These are phyloP conservation scores for Cheumatopsyche charites DNA, from an alignment of 1,140 invertebrate genomes.

Conservation along the genomic window DNA sequence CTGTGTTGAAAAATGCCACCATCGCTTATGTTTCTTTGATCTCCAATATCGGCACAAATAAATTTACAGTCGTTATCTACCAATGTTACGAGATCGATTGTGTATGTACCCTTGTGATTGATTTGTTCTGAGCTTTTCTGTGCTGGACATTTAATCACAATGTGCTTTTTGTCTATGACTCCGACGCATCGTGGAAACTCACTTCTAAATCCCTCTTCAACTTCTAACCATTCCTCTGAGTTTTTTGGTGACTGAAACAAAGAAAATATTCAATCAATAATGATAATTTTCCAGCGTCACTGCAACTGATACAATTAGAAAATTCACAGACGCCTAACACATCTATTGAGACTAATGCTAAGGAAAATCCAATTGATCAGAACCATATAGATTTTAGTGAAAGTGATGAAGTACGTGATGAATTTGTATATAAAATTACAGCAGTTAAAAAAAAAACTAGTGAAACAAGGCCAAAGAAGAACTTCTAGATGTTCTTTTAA, in stretches of 20 bases:
- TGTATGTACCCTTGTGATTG: slow-evolving; percentile 3
- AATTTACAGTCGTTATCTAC: slow-evolving; percentile 11
- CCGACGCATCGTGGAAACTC: background rate
- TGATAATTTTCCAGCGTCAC: background rate
- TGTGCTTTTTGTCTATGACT: slow-evolving; percentile 4
- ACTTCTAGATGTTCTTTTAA: too few relatives aligned
- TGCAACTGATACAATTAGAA: background rate
- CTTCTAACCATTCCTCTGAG: slow-evolving; percentile 1
- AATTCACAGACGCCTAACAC: background rate
- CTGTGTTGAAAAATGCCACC: background rate
- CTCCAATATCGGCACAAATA: background rate
- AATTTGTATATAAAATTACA: background rate
- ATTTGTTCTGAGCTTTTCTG: background rate
- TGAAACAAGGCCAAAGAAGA: too few relatives aligned
- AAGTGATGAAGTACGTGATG: background rate
- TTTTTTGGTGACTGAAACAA: background rate
- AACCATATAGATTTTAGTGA: slow-evolving; percentile 5
- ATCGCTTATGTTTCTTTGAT: background rate
- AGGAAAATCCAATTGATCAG: slow-evolving; percentile 10
- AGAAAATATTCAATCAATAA: background rate
- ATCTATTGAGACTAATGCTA: background rate
- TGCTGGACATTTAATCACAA: slow-evolving; percentile 1
- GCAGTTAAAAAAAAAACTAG: too few relatives aligned
- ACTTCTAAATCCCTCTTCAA: background rate
- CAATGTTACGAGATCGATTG: background rate